Conservation (phyloP, 2,888 invertebrate genomes). For the Zonitis immaculata region DNA sequence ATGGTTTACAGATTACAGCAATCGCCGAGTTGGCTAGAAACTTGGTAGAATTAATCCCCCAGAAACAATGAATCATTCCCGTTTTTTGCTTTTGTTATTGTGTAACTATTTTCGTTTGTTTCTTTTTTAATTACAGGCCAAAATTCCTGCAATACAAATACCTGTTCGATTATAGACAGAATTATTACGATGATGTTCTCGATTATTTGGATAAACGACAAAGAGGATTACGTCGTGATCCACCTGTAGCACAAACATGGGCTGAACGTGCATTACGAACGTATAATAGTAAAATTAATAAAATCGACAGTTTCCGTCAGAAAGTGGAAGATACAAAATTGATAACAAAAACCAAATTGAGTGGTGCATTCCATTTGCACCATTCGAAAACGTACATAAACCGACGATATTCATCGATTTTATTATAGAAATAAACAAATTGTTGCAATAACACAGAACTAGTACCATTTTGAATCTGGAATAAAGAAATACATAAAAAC, state of each 20-base stretch:
- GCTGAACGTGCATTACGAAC: slow-evolving; percentile 75
- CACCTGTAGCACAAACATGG: slow-evolving; percentile 80
- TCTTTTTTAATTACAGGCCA: too few relatives aligned
- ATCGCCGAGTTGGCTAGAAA: too few relatives aligned
- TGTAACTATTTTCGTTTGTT: too few relatives aligned
- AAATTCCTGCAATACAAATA: slow-evolving; percentile 77
- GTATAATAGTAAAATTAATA: slow-evolving; percentile 51
- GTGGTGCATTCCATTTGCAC: slow-evolving; percentile 66
- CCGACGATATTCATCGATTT: slow-evolving; percentile 60
- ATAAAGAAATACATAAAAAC: too few relatives aligned
- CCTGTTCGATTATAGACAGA: slow-evolving; percentile 77
- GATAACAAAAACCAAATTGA: slow-evolving; percentile 60
- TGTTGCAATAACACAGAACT: too few relatives aligned
- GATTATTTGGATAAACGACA: slow-evolving; percentile 74
- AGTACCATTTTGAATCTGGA: too few relatives aligned
- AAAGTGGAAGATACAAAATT: slow-evolving; percentile 45
- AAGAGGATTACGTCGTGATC: slow-evolving; percentile 61
- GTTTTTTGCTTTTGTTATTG: too few relatives aligned
- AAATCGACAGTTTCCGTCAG: slow-evolving; percentile 33
- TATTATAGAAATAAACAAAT: too few relatives aligned
- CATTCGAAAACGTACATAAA: slow-evolving; percentile 72
- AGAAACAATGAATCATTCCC: background rate
- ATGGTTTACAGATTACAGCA: too few relatives aligned
- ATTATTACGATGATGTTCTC: slow-evolving; percentile 83
- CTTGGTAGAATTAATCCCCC: too few relatives aligned